A percentile compares a stretch with the other conserved stretches of the same genome.
phyloP scores from a whole-genome alignment of 2,113 vertebrate species.

The Saccopteryx leptura region DNA sequence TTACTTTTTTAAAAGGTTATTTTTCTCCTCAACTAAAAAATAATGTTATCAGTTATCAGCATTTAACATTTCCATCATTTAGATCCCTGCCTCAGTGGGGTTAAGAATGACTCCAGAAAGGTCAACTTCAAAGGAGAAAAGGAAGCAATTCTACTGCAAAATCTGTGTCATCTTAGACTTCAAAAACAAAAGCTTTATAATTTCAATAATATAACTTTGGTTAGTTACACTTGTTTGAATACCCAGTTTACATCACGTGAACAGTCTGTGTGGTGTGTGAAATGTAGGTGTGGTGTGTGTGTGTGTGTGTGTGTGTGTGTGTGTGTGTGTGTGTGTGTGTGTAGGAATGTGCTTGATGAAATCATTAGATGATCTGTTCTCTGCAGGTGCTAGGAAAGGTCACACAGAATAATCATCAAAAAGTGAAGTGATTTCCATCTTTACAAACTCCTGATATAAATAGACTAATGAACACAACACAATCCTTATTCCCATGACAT shows the following conservation, averaged over 20 bases:
- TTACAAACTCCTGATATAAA: conserved; percentile 75
- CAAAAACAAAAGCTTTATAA: conserved; percentile 7
- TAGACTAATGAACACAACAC: conserved; percentile 81
- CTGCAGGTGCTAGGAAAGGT: conserved; percentile 76
- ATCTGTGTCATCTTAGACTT: neutral
- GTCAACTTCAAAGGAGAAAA: conserved; percentile 56
- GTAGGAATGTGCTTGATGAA: conserved; percentile 51
- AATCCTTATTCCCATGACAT: conserved; percentile 86
- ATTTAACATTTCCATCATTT: conserved; percentile 17
- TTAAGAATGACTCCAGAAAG: conserved; percentile 52
- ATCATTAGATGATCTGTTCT: conserved; percentile 61
- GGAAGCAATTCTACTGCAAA: conserved; percentile 49
- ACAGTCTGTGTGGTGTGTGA: neutral
- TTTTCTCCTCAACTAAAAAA: neutral
- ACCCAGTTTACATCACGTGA: neutral
- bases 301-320: neutral
- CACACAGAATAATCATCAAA: conserved; percentile 72
- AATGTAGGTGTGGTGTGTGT: neutral
- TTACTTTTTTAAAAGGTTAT: conserved; percentile 18
- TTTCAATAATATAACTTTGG: neutral
- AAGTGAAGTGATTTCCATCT: conserved; percentile 78
- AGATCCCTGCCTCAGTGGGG: neutral
- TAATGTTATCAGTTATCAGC: neutral
- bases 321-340: neutral
- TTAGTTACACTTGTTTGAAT: neutral